Conservation (phyloP, 2,888 invertebrate genomes). For the Cheilosia variabilis region DNA sequence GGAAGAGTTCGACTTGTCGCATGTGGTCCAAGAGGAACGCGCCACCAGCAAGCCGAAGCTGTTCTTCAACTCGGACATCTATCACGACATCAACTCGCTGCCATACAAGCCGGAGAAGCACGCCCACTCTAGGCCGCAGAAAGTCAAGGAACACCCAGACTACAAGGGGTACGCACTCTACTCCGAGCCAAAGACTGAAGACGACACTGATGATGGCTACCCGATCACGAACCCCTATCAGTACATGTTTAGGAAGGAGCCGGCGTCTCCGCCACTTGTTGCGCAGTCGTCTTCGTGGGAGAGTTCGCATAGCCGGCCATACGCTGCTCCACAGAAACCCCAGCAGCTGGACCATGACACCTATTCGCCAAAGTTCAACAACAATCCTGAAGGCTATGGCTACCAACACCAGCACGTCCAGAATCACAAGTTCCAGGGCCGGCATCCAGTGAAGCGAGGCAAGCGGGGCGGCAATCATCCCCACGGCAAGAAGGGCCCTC, state of each 20-base stretch:
- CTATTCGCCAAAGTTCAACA: slow-evolving; percentile 83
- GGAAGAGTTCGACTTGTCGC: slow-evolving; percentile 82
- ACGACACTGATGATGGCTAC: slow-evolving; percentile 79
- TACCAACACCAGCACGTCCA: slow-evolving; percentile 80
- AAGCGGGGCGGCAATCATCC: slow-evolving; percentile 80
- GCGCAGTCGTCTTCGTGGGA: slow-evolving; percentile 77
- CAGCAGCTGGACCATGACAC: slow-evolving; percentile 80
- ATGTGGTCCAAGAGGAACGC: slow-evolving; percentile 79
- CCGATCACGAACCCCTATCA: slow-evolving; percentile 81
- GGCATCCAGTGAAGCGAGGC: slow-evolving; percentile 79
- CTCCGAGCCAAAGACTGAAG: slow-evolving; percentile 79
- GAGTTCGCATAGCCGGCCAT: slow-evolving; percentile 75
- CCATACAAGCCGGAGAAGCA: slow-evolving; percentile 81
- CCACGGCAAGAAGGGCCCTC: slow-evolving; percentile 72
- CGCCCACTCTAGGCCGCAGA: slow-evolving; percentile 38
- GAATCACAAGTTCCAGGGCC: slow-evolving; percentile 75
- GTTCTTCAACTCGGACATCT: slow-evolving; percentile 82
- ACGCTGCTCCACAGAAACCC: slow-evolving; percentile 34
- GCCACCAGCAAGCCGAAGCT: slow-evolving; percentile 79
- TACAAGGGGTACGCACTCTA: slow-evolving; percentile 81
- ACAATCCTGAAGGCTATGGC: slow-evolving; percentile 83
- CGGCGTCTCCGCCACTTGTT: slow-evolving; percentile 66
- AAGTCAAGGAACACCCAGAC: slow-evolving; percentile 77
- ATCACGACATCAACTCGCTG: slow-evolving; percentile 83
- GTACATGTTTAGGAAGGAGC: slow-evolving; percentile 81